Conservation (phyloP, 2,888 invertebrate species). For the Amiota mariae region DNA sequence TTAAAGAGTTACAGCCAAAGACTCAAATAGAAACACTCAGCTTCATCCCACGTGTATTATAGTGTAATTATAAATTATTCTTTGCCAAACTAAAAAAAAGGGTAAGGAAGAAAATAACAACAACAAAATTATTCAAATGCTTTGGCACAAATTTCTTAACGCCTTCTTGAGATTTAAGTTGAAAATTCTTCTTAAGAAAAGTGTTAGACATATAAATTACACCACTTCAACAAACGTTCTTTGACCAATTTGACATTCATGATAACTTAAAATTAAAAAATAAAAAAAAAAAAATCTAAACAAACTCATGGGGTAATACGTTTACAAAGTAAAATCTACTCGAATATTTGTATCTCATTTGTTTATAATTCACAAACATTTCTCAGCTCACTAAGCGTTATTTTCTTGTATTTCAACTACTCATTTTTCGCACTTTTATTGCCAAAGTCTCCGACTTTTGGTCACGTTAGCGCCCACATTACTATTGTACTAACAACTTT, state of each 20-base stretch:
- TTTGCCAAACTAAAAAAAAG: conserved; percentile 36
- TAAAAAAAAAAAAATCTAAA: not conserved
- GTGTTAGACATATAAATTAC: conserved; percentile 37
- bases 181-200: not conserved
- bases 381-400: conserved; percentile 52
- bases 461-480: conserved; percentile 16
- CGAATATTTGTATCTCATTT: no score
- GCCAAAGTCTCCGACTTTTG: not conserved
- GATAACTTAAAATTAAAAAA: conserved; percentile 26
- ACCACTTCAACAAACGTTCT: conserved; percentile 10
- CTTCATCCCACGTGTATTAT: conserved; percentile 16
- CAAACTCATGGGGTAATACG: not conserved
- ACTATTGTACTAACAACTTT: conserved; percentile 4
- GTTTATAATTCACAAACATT: conserved; percentile 12
- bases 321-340: no score
- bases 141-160: conserved; percentile 43
- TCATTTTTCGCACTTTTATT: not conserved
- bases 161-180: conserved; percentile 11
- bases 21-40: not conserved
- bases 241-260: conserved; percentile 22
- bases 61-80: conserved; percentile 43
- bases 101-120: conserved; percentile 14
- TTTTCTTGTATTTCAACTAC: not conserved
- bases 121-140: conserved; percentile 15
- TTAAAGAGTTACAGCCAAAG: not conserved